Conservation (phyloP, 2,113 vertebrate species). For the Australoheros scitulus region DNA sequence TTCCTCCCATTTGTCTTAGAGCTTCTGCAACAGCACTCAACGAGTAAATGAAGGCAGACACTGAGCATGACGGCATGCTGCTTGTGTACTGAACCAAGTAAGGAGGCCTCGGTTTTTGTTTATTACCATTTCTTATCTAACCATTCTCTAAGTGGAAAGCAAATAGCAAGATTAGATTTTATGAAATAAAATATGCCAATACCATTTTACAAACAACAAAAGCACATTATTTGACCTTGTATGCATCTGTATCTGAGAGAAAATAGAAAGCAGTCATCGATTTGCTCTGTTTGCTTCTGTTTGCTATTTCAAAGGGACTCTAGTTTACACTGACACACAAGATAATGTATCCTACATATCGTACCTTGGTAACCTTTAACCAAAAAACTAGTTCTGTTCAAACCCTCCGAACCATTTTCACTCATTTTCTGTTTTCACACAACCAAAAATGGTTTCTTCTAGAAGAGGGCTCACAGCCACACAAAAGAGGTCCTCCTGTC, state of each 20-base stretch:
- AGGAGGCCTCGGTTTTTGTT: conserved; percentile 1
- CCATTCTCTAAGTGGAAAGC: background rate
- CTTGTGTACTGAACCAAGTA: background rate
- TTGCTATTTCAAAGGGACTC: conserved; percentile 7
- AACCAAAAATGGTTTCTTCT: background rate
- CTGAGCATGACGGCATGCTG: background rate
- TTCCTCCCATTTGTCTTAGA: conserved; percentile 27
- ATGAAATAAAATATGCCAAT: background rate
- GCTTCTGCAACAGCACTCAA: background rate
- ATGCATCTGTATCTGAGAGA: background rate
- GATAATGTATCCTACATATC: background rate
- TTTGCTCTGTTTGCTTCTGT: background rate
- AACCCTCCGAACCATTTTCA: background rate
- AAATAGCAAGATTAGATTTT: conserved; percentile 18
- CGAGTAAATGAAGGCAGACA: background rate
- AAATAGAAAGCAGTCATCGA: background rate
- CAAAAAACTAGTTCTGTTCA: background rate
- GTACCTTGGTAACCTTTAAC: background rate
- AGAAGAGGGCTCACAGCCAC: background rate
- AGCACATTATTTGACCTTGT: background rate
- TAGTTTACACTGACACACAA: background rate
- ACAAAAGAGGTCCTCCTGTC: background rate
- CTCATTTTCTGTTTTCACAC: background rate
- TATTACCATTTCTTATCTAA: background rate
- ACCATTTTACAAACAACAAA: background rate